Base-by-base conservation (phyloP, 2,888 invertebrate species). In the Ophioninae sp. region DNA sequence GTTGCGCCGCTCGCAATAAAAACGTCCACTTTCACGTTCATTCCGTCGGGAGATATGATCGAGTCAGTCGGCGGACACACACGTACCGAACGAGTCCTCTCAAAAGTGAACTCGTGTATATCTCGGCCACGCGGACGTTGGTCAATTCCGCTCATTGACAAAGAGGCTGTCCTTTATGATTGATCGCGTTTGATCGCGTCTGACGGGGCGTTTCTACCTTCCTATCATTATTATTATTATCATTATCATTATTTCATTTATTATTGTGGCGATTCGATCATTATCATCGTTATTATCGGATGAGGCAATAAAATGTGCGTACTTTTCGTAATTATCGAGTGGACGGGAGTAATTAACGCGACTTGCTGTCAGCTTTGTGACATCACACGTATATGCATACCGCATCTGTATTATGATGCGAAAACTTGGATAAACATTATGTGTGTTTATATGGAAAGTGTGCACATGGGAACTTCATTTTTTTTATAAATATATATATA, bases 341-440 rank as follows among this genome's bases (percentile, higher is more conserved):
- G 87, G 86, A 86, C 87, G 85, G 86, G 51, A 51, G 87, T 89
- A 88, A 89, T 89, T 88, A 88, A 86, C 85, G 75, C 78, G 83
- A 87, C 85, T 87, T 83, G 72, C 81, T 84, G 87, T 89, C 87
- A 87, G 20, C 17, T 86, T 79, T 78, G 72, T 77, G 69, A 75
- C 71, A 79, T 84, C 82, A 79, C 17, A 41, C 59, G 23, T 58
- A 39, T 58, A 51, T 51, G 51, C 51, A 65, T 59, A 39, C 56
- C 30, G 5, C 59, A 20, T 41, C 6, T 22, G 51, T 51, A 23
- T 51, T 65, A 10, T 65, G 9, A 20, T 13, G 23, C 39, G 37
- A 6, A 71, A 71, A 20, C 69, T 56, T 51, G 56, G 69, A 30
- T 69, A 56, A 65, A 65, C 17, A 51, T 51, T 51, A 17, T 51